Evolutionary conservation across 2,797 vertebrate genomes (phyloP).

Genomic region (Cacajao melanocephalus): DNA sequence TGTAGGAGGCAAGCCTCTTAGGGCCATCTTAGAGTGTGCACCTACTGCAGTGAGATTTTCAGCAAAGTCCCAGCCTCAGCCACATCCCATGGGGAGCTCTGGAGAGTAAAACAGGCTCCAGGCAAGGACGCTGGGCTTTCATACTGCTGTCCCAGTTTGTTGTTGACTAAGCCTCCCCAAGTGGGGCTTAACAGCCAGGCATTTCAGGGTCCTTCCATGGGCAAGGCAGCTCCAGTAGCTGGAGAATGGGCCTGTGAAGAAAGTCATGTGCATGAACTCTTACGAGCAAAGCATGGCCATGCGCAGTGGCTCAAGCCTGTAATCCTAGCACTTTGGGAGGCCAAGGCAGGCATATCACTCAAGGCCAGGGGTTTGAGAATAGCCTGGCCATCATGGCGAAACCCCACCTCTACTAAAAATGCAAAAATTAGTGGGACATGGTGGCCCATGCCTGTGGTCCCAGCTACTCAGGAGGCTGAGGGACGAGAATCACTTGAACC

Average conservation of each 20-base stretch:
- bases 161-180: background rate
- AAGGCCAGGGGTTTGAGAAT: background rate
- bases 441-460: background rate
- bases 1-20: background rate
- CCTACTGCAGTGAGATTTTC: background rate
- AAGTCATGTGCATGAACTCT: background rate
- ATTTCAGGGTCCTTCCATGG: background rate
- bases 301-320: accelerated
- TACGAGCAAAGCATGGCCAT: background rate
- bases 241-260: background rate
- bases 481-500: no score
- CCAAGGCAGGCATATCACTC: background rate
- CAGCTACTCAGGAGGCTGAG: background rate
- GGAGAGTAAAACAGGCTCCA: background rate
- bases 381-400: background rate
- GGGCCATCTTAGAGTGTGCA: background rate
- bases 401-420: background rate
- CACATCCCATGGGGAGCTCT: background rate
- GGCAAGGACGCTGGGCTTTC: background rate
- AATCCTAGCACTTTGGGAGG: background rate
- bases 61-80: background rate
- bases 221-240: background rate
- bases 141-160: background rate
- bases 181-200: background rate
- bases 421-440: background rate